A percentile compares a stretch with the other conserved stretches of the same genome.
phyloP scores from a whole-genome alignment of 2,797 vertebrate genomes.

The Geotrypetes seraphini region DNA sequence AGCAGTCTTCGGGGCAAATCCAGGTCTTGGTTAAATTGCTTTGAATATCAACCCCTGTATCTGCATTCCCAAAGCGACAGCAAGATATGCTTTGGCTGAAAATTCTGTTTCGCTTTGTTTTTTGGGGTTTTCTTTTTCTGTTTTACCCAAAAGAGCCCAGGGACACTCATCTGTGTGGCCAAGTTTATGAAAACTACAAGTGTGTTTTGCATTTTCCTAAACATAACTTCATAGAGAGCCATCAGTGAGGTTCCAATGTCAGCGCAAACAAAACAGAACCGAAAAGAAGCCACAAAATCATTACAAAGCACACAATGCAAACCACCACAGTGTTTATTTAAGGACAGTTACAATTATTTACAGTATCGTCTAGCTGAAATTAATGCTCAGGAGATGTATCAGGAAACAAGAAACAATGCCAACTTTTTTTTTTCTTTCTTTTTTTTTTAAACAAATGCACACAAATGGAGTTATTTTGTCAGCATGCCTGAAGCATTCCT shows the following conservation, averaged over 20 bases:
- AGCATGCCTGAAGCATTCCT: slow-evolving; percentile 7
- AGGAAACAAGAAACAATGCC: slow-evolving; percentile 26
- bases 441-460: slow-evolving; percentile 15
- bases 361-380: slow-evolving; percentile 42
- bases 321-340: slow-evolving; percentile 39
- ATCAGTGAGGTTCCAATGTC: slow-evolving; percentile 28
- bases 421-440: slow-evolving; percentile 14
- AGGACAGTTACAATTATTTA: slow-evolving; percentile 45
- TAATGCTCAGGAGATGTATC: slow-evolving; percentile 32
- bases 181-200: slow-evolving; percentile 18
- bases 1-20: too few species aligned
- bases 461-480: slow-evolving; percentile 15
- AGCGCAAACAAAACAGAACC: slow-evolving; percentile 36
- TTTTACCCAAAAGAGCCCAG: slow-evolving; percentile 3
- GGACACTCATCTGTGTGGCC: slow-evolving; percentile 12
- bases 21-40: too few species aligned
- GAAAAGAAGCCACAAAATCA: slow-evolving; percentile 35
- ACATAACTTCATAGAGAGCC: slow-evolving; percentile 31
- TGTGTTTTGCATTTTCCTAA: slow-evolving; percentile 29
- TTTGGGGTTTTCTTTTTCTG: too few species aligned
- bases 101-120: too few species aligned
- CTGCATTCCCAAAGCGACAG: too few species aligned
- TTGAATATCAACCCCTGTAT: too few species aligned
- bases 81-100: too few species aligned
- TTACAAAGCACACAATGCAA: slow-evolving; percentile 40